Evolutionary conservation across 2,797 vertebrate genomes (phyloP), one percentile per base, ranked within the genome.

Genomic region (Babyrousa celebensis): DNA sequence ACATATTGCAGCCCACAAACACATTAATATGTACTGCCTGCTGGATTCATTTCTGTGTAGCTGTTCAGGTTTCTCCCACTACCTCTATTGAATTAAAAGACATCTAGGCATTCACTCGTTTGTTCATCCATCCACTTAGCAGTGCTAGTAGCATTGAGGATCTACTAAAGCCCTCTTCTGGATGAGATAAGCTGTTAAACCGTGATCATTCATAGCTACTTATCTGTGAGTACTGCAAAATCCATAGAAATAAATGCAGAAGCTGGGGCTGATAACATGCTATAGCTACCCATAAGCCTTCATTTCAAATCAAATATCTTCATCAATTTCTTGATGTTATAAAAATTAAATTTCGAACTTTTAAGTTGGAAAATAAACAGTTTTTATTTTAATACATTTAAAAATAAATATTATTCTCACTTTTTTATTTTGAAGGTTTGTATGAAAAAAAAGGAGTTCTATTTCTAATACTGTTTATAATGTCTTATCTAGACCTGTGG

Each of bases 181-280:
- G 7, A 43, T 87, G 71, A 92, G 10, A 88, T 60, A 70, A 84
- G 23, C 77, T 43, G 32, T 86, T 60, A 60, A 74, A 54, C 40
- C 68, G 32, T n/a, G 12, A 29, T 74, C 36, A n/a, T 74, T 91
- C 27, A 54, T 70, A 68, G 43, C 25, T 32, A 40, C 12, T 78
- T 85, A 43, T 60, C 25, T 71, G 29, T 54, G 48, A 96, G 6
- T 78, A 82, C 29, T 92, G 7, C 36, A 67, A 89, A 91, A 29
- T 17, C 21, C 63, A 71, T 12, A 72, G 82, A 92, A 86, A 94
- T 68, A 97, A 95, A 88, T 62, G 23, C 36, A 92, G 70, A 85
- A 88, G 3, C n/a, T 36, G 10, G 92, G 25, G 23, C 15, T 90
- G n/a, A 80, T 93, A 77, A 91, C 94, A 75, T 62, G 62, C n/a